phyloP scores from a whole-genome alignment of 2,113 vertebrate genomes.

The Oenanthe oenanthe region DNA sequence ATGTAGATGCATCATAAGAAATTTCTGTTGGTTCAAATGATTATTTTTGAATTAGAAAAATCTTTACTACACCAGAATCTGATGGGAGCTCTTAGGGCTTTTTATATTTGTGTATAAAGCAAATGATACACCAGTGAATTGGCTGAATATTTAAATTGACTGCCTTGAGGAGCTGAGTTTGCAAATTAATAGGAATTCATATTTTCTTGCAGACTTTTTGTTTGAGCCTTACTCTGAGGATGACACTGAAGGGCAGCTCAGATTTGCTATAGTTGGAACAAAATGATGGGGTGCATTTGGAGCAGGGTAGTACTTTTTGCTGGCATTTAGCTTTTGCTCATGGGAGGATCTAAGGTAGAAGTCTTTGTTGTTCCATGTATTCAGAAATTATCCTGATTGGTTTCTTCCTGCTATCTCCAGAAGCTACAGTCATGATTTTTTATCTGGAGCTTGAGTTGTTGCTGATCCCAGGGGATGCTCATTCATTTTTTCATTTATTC shows the following conservation, averaged over 20 bases:
- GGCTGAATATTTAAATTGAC: background rate
- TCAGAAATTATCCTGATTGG: background rate
- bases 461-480: background rate
- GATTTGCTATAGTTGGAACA: background rate
- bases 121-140: slow-evolving; percentile 14
- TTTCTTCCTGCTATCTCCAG: background rate
- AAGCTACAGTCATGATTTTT: background rate
- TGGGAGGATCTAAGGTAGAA: background rate
- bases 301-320: background rate
- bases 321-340: background rate
- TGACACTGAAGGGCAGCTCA: background rate
- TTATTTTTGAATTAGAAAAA: slow-evolving; percentile 46
- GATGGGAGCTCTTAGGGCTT: background rate
- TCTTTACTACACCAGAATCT: background rate
- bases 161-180: slow-evolving; percentile 24
- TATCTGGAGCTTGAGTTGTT: background rate
- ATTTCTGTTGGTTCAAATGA: slow-evolving; percentile 5
- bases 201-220: background rate
- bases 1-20: background rate
- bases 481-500: background rate
- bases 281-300: background rate
- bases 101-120: slow-evolving; percentile 9
- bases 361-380: background rate
- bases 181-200: background rate
- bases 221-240: background rate